Evolutionary conservation across 2,797 vertebrate genomes (phyloP).

Genomic region (Poeciliopsis presidionis): DNA sequence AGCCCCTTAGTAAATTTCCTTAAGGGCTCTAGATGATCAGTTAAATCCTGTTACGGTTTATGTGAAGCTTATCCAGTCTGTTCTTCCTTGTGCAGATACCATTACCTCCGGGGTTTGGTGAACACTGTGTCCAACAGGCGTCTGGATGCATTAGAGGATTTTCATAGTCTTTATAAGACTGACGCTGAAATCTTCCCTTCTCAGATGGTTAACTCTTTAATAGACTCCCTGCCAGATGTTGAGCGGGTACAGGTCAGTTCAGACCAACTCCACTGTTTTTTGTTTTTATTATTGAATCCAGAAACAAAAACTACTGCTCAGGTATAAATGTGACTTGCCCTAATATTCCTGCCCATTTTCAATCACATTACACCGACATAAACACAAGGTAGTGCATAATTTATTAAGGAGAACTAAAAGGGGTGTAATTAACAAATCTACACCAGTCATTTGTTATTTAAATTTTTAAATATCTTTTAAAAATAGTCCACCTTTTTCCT

Average conservation of each 20-base stretch:
- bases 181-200: slow-evolving; percentile 92
- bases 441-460: not conserved
- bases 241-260: slow-evolving; percentile 77
- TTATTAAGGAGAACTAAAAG: not conserved
- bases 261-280: not conserved
- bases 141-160: slow-evolving; percentile 90
- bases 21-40: not conserved
- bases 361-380: not conserved
- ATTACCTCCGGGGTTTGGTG: slow-evolving; percentile 92
- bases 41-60: not conserved
- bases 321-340: not conserved
- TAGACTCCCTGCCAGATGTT: slow-evolving; percentile 78
- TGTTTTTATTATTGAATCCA: not conserved
- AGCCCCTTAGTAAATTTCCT: not conserved
- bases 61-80: not conserved
- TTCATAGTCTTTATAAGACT: slow-evolving; percentile 94
- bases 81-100: slow-evolving; percentile 77
- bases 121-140: slow-evolving; percentile 86
- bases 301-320: not conserved
- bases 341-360: not conserved
- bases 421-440: not conserved
- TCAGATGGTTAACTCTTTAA: slow-evolving; percentile 86
- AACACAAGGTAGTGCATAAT: not conserved
- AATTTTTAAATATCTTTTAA: not conserved
- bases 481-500: not conserved